Evolutionary conservation across 2,797 vertebrate species (phyloP).

Genomic region (Myoxocephalus aenaeus): DNA sequence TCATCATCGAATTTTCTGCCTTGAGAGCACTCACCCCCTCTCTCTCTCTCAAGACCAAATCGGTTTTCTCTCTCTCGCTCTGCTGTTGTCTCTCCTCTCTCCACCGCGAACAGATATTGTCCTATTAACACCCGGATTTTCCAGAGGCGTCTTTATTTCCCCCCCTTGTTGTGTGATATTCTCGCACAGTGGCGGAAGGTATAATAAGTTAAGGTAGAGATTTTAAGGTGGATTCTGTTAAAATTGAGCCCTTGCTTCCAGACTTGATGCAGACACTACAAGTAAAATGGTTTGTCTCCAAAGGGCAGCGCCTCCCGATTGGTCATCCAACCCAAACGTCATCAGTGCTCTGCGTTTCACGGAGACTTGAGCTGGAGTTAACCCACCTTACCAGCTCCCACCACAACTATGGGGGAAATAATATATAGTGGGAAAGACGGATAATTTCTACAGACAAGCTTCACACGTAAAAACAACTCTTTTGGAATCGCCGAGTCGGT

Average conservation of each 20-base stretch:
- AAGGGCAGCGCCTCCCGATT: constrained; percentile 98
- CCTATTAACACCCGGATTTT: constrained; percentile 85
- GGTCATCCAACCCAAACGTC: constrained; percentile 95
- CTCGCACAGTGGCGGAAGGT: constrained; percentile 84
- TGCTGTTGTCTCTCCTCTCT: constrained; percentile 82
- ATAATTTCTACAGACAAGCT: constrained; percentile 78
- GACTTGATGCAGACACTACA: constrained; percentile 95
- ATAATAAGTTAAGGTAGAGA: constrained; percentile 90
- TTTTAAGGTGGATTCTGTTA: constrained; percentile 96
- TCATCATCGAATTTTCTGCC: constrained; percentile 99
- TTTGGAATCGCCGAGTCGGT: constrained; percentile 57
- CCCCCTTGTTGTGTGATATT: constrained; percentile 81
- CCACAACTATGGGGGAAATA: constrained; percentile 80
- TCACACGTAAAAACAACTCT: constrained; percentile 57
- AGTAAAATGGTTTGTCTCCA: constrained; percentile 98
- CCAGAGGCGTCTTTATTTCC: constrained; percentile 76
- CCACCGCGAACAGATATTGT: constrained; percentile 86
- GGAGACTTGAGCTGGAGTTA: constrained; percentile 90
- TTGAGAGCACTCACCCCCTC: constrained; percentile 89
- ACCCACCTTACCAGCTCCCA: constrained; percentile 88
- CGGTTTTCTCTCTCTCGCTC: constrained; percentile 80
- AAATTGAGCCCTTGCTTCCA: constrained; percentile 94
- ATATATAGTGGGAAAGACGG: constrained; percentile 82
- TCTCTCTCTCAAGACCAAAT: constrained; percentile 87
- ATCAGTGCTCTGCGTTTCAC: constrained; percentile 88